Evolutionary conservation across 2,888 invertebrate species (phyloP).

Genomic region (Bombyx huttoni): DNA sequence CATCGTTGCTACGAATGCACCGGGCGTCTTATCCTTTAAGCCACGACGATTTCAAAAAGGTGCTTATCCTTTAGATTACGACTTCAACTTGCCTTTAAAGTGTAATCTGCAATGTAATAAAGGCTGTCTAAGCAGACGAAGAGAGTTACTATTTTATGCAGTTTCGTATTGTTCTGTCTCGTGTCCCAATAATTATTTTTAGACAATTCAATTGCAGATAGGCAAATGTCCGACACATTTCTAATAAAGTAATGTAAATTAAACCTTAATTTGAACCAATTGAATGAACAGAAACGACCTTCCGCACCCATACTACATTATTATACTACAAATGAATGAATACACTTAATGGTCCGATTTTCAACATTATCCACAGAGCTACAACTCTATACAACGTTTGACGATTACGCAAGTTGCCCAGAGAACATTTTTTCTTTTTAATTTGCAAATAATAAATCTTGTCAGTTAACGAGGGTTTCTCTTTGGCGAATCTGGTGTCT

Average conservation of each 20-base stretch:
- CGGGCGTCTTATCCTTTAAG: too few relatives aligned
- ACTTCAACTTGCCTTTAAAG: too few relatives aligned
- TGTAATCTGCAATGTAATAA: too few relatives aligned
- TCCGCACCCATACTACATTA: slow-evolving; percentile 57
- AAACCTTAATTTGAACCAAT: slow-evolving; percentile 8
- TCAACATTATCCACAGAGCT: slow-evolving; percentile 32
- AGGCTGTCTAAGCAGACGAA: too few relatives aligned
- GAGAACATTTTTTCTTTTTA: slow-evolving; percentile 5
- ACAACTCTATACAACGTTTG: slow-evolving; percentile 17
- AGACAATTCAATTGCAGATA: too few relatives aligned
- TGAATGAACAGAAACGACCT: slow-evolving; percentile 53
- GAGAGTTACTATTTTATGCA: too few relatives aligned
- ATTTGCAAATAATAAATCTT: not conserved
- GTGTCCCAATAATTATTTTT: too few relatives aligned
- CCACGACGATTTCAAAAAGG: too few relatives aligned
- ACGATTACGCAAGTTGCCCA: slow-evolving; percentile 2
- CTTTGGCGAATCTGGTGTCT: not conserved
- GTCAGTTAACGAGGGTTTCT: slow-evolving; percentile 15
- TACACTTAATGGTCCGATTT: slow-evolving; percentile 36
- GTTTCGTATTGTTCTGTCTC: too few relatives aligned
- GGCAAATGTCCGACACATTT: not conserved
- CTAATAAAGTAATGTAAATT: slow-evolving; percentile 3
- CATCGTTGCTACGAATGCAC: too few relatives aligned
- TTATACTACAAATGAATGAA: slow-evolving; percentile 39
- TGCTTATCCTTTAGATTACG: too few relatives aligned